A percentile compares a stretch with the other conserved stretches of the same genome.
These are phyloP conservation scores for Dysmachus trigonus DNA, from an alignment of 2,888 invertebrate genomes.

Conservation along the genomic window DNA sequence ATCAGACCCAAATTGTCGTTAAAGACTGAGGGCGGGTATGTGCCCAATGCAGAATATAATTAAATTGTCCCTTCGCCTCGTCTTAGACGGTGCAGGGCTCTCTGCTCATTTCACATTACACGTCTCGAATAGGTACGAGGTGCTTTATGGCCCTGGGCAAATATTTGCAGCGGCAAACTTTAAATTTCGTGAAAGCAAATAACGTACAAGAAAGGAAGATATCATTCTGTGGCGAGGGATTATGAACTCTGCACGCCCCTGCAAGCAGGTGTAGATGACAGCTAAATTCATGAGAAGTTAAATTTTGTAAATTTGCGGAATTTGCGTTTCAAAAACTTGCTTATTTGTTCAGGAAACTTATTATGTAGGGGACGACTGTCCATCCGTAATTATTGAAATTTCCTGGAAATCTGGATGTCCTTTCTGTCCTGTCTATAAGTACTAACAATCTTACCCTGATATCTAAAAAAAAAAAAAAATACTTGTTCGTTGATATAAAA, in stretches of 20 bases:
- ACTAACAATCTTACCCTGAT: too few relatives aligned
- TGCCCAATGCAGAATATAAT: constrained; percentile 29
- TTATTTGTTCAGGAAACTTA: background rate
- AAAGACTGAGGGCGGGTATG: background rate
- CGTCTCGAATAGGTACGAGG: background rate
- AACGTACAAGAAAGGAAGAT: background rate
- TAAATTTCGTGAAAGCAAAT: background rate
- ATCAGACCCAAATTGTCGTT: constrained; percentile 15
- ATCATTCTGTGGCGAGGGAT: background rate
- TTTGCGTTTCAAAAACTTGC: background rate
- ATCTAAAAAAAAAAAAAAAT: too few relatives aligned
- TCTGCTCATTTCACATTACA: background rate
- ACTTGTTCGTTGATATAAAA: too few relatives aligned
- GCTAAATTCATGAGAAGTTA: background rate
- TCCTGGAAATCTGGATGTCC: too few relatives aligned
- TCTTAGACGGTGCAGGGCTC: background rate
- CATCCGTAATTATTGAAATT: background rate
- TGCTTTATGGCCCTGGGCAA: background rate
- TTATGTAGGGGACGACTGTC: background rate
- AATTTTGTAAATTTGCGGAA: background rate
- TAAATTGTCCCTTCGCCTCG: constrained; percentile 23
- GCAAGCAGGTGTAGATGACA: background rate
- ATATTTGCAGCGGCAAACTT: constrained; percentile 14
- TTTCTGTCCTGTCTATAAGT: too few relatives aligned
- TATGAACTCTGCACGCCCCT: background rate